phyloP scores from a whole-genome alignment of 1,140 invertebrate genomes.

The Hylaeus anthracinus region DNA sequence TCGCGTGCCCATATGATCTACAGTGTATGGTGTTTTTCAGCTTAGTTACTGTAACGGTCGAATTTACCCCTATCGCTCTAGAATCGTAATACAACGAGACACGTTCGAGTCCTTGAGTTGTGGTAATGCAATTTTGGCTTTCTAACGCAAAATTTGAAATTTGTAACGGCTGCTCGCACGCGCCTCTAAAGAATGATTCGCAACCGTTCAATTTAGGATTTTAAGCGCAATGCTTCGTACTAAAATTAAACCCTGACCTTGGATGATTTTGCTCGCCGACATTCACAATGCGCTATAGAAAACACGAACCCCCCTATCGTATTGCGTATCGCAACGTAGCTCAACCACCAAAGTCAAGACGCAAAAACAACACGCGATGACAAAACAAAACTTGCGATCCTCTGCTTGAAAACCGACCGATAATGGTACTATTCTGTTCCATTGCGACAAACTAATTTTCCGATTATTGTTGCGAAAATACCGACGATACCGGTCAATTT shows the following conservation, averaged over 20 bases:
- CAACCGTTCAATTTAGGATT: neutral
- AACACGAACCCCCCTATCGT: slow-evolving; percentile 9
- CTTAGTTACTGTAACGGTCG: slow-evolving; percentile 74
- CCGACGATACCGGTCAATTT: slow-evolving; percentile 42
- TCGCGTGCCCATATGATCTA: slow-evolving; percentile 66
- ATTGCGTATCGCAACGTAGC: neutral
- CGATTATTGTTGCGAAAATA: slow-evolving; percentile 26
- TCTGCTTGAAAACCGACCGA: neutral
- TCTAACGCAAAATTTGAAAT: too few relatives aligned
- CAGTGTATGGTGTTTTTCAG: slow-evolving; percentile 49
- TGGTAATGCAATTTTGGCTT: too few relatives aligned
- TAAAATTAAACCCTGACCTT: slow-evolving; percentile 28
- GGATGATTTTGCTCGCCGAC: neutral
- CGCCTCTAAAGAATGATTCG: neutral
- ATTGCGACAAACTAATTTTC: neutral
- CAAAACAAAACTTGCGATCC: neutral
- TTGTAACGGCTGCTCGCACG: too few relatives aligned
- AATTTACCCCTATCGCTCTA: slow-evolving; percentile 72
- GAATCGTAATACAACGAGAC: slow-evolving; percentile 44
- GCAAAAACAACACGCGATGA: neutral
- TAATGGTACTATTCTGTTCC: neutral
- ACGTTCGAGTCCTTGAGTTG: neutral
- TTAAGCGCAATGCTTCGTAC: slow-evolving; percentile 5
- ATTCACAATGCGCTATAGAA: slow-evolving; percentile 7
- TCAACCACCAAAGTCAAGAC: neutral